Percentiles rank a stretch among this genome's conserved stretches.
phyloP scores from a whole-genome alignment of 2,797 vertebrate species.

The Loriculus beryllinus region DNA sequence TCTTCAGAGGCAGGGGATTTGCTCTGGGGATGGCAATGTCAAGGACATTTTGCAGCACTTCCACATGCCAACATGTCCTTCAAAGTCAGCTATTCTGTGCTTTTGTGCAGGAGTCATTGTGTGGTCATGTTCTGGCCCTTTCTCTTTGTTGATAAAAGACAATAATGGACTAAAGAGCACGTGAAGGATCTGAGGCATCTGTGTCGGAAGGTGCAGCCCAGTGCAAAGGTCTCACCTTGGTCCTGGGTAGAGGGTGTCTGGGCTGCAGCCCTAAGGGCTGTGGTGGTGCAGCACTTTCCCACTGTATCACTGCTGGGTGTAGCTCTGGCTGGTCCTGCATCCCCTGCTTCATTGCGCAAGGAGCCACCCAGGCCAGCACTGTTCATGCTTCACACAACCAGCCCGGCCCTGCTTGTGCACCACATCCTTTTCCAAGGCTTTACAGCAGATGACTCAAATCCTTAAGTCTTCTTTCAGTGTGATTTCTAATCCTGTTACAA shows the following conservation, averaged over 20 bases:
- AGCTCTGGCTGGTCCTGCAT: not conserved
- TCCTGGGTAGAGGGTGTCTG: not conserved
- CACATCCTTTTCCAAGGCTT: not conserved
- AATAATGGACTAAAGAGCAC: accelerated
- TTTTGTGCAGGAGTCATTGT: accelerated
- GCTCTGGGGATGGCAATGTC: not conserved
- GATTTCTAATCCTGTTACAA: not conserved
- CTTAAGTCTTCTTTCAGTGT: not conserved
- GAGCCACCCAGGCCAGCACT: not conserved
- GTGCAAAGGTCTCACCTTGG: not conserved
- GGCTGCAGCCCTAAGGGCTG: not conserved
- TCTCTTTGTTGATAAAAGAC: not conserved
- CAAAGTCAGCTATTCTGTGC: not conserved
- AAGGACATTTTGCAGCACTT: not conserved
- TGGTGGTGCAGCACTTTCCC: not conserved
- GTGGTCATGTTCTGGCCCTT: not conserved
- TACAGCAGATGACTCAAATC: not conserved
- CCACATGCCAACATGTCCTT: not conserved
- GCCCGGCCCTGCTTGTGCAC: not conserved
- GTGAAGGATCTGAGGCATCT: not conserved
- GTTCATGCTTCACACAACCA: not conserved
- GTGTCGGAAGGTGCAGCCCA: not conserved
- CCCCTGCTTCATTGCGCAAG: not conserved
- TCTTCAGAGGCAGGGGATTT: not conserved
- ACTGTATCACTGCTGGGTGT: no score